These are phyloP conservation scores for Mantis religiosa DNA, from an alignment of 2,888 invertebrate genomes.

Conservation along the genomic window DNA sequence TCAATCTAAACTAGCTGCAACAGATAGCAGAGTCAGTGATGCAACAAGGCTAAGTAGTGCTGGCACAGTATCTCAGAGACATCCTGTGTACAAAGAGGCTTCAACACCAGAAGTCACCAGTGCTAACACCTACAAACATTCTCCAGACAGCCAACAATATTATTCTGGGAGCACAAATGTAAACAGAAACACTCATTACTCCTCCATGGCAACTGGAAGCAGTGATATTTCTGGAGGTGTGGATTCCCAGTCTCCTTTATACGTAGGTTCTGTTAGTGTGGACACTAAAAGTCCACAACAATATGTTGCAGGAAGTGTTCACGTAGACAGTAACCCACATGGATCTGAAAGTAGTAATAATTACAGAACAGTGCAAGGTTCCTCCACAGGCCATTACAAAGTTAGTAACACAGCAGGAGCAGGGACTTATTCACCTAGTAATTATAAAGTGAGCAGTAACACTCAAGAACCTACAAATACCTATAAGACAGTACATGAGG, in stretches of 20 bases:
- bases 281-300: neutral
- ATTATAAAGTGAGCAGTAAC: neutral
- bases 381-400: neutral
- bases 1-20: neutral
- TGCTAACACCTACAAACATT: neutral
- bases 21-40: neutral
- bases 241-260: neutral
- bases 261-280: neutral
- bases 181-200: neutral
- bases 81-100: neutral
- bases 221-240: neutral
- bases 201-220: neutral
- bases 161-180: neutral
- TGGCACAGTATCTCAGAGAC: neutral
- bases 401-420: neutral
- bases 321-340: neutral
- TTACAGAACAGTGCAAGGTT: neutral
- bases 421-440: neutral
- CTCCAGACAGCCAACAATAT: neutral
- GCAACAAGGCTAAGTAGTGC: neutral
- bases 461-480: neutral
- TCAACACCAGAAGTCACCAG: neutral
- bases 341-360: neutral
- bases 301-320: neutral
- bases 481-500: neutral